These are phyloP conservation scores for Lasioglossum leucozonium DNA, from an alignment of 2,888 invertebrate species.

Conservation along the genomic window DNA sequence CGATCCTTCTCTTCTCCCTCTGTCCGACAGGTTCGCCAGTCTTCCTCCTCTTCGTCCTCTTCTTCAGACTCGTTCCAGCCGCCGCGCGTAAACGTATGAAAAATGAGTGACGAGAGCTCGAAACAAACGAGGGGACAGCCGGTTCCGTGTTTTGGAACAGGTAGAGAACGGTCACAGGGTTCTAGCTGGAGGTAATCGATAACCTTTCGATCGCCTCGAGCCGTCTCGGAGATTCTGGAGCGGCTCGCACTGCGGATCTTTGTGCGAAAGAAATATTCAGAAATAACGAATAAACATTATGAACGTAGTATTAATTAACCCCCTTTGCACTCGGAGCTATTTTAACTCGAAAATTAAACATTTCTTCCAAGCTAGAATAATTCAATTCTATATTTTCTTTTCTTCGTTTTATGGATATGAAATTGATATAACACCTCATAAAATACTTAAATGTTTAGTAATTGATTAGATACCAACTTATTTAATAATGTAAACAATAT, in stretches of 20 bases:
- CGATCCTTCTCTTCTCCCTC: conserved; percentile 41
- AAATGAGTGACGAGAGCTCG: conserved; percentile 81
- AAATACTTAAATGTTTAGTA: no score
- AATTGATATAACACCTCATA: no score
- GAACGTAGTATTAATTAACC: no score
- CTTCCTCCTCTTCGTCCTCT: not conserved
- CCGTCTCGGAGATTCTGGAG: conserved; percentile 10
- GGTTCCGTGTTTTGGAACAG: conserved; percentile 68
- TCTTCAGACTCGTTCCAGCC: conserved; percentile 33
- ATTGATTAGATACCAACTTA: no score
- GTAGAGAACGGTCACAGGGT: conserved; percentile 54
- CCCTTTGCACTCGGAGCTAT: no score
- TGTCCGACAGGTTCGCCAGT: not conserved
- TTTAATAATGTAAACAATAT: no score
- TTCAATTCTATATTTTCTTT: no score
- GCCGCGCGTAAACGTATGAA: conserved; percentile 74
- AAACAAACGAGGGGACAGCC: conserved; percentile 78
- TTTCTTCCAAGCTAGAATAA: no score
- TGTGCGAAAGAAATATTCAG: not conserved
- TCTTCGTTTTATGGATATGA: no score
- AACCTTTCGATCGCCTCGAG: conserved; percentile 57
- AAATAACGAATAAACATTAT: no score
- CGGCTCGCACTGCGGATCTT: not conserved
- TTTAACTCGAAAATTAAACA: no score
- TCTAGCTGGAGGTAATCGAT: conserved; percentile 56